Evolutionary conservation across 2,888 invertebrate genomes (phyloP).

Genomic region (Copidosoma aretas): DNA sequence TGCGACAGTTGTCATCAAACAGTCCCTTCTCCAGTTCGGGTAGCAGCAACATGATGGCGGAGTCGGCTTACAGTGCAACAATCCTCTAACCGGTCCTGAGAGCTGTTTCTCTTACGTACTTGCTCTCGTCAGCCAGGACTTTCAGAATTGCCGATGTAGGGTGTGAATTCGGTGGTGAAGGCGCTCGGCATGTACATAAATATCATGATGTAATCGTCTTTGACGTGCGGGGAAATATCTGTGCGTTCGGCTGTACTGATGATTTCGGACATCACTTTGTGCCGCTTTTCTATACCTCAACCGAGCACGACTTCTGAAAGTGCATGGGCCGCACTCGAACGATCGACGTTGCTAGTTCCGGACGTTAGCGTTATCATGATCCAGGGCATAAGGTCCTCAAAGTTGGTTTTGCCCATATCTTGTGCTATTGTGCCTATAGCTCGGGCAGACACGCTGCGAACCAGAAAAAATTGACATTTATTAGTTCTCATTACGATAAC

Average conservation of each 20-base stretch:
- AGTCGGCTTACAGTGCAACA: constrained; percentile 94
- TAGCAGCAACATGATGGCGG: constrained; percentile 88
- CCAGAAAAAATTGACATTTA: constrained; percentile 11
- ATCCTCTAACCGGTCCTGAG: constrained; percentile 95
- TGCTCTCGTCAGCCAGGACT: constrained; percentile 98
- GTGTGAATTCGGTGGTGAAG: constrained; percentile 93
- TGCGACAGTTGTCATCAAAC: constrained; percentile 99
- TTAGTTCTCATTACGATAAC: background rate
- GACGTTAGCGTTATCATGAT: constrained; percentile 97
- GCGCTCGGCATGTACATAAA: constrained; percentile 99
- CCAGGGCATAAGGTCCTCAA: constrained; percentile 97
- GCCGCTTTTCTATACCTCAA: constrained; percentile 91
- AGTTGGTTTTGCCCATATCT: constrained; percentile 95
- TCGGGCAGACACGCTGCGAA: constrained; percentile 91
- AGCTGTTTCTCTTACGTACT: constrained; percentile 97
- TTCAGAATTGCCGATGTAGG: constrained; percentile 95
- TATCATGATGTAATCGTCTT: constrained; percentile 99
- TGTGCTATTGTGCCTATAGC: constrained; percentile 97
- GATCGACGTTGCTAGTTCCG: constrained; percentile 92
- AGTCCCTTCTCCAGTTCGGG: constrained; percentile 94
- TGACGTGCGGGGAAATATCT: constrained; percentile 94
- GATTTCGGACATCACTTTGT: constrained; percentile 97
- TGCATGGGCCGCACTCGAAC: constrained; percentile 95
- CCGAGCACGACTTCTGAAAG: constrained; percentile 98
- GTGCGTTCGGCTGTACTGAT: constrained; percentile 91